Percentiles rank a stretch among this genome's conserved stretches.
These are phyloP conservation scores for Hycleus cichorii DNA, from an alignment of 1,140 invertebrate species.

Conservation along the genomic window DNA sequence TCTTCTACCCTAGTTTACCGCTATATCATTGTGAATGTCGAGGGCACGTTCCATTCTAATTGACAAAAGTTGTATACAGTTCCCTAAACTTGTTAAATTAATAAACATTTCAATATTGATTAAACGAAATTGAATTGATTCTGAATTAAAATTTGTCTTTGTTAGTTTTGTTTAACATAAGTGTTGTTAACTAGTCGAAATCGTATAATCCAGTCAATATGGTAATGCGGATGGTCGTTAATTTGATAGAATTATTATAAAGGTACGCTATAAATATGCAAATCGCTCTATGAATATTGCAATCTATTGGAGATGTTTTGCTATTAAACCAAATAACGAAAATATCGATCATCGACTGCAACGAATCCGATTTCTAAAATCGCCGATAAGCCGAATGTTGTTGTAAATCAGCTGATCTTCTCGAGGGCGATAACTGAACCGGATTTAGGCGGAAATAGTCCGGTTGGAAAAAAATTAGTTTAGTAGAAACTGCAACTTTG, in stretches of 20 bases:
- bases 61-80: background rate
- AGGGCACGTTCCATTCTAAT: background rate
- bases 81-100: no score
- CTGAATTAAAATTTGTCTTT: no score
- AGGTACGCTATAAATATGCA: constrained; percentile 9
- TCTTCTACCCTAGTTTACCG: background rate
- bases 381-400: no score
- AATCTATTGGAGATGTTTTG: background rate
- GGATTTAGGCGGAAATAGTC: no score
- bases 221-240: background rate
- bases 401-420: no score
- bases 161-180: background rate
- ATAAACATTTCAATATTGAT: no score
- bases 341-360: background rate
- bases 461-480: no score
- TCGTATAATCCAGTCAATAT: background rate
- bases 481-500: no score
- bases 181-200: background rate
- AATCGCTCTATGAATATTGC: constrained; percentile 3
- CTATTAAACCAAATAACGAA: background rate
- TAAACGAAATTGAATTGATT: no score
- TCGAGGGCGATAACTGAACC: no score
- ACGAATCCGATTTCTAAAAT: no score
- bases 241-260: constrained; percentile 9
- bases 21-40: background rate